Evolutionary conservation across 2,888 invertebrate species (phyloP).

Genomic region (Orchesella flavescens): DNA sequence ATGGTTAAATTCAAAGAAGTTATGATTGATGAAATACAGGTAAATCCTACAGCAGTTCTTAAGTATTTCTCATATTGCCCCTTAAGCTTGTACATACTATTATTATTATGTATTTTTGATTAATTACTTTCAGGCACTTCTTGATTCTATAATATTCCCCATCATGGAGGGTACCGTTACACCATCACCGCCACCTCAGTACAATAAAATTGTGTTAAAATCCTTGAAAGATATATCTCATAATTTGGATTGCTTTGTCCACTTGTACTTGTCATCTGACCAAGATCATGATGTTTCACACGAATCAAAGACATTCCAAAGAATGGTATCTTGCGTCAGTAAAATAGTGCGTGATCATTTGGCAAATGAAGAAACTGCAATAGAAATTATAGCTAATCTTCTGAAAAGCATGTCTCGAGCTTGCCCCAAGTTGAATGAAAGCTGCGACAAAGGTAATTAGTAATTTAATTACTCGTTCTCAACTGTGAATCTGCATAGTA

Average conservation of each 20-base stretch:
- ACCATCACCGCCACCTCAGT: slow-evolving; percentile 95
- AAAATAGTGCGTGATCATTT: slow-evolving; percentile 79
- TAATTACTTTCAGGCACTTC: slow-evolving; percentile 81
- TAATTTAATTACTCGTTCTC: no score
- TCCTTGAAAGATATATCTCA: slow-evolving; percentile 96
- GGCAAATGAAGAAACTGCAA: slow-evolving; percentile 38
- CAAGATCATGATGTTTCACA: slow-evolving; percentile 95
- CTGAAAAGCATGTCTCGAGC: slow-evolving; percentile 55
- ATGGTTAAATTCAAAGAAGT: slow-evolving; percentile 97
- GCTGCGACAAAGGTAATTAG: slow-evolving; percentile 7
- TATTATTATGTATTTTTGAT: neutral
- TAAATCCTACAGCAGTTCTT: slow-evolving; percentile 74
- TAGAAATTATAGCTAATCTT: slow-evolving; percentile 51
- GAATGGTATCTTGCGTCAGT: slow-evolving; percentile 90
- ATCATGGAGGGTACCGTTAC: slow-evolving; percentile 94
- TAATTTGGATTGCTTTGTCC: slow-evolving; percentile 97
- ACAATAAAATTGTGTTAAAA: slow-evolving; percentile 99
- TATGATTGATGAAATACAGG: slow-evolving; percentile 98
- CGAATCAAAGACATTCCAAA: slow-evolving; percentile 96
- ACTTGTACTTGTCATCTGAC: slow-evolving; percentile 96
- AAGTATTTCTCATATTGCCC: neutral
- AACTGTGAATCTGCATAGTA: no score
- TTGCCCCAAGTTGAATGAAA: slow-evolving; percentile 56
- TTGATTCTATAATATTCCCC: slow-evolving; percentile 98
- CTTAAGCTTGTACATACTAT: no score